These are phyloP conservation scores for Pagrus major DNA, from an alignment of 2,113 vertebrate species.

Conservation along the genomic window DNA sequence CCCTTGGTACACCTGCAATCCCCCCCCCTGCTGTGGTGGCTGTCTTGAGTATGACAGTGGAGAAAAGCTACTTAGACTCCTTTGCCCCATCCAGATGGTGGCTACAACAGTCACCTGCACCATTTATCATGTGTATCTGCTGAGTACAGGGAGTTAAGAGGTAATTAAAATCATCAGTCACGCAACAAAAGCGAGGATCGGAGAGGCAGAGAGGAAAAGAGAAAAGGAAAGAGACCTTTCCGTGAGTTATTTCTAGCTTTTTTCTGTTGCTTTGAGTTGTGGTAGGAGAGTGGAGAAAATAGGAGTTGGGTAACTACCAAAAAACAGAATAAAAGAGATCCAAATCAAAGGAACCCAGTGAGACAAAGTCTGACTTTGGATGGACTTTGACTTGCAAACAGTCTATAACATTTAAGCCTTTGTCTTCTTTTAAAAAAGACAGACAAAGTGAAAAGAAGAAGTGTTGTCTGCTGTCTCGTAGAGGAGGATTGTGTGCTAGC, in stretches of 20 bases:
- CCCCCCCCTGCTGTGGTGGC: slow-evolving; percentile 63
- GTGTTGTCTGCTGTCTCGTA: slow-evolving; percentile 37
- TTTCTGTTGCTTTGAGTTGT: slow-evolving; percentile 19
- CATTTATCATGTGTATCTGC: slow-evolving; percentile 82
- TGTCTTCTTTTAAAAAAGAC: slow-evolving; percentile 44
- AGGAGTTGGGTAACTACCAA: neutral
- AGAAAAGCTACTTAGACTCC: slow-evolving; percentile 60
- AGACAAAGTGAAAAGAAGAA: slow-evolving; percentile 39
- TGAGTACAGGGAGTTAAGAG: slow-evolving; percentile 77
- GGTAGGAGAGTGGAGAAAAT: slow-evolving; percentile 6
- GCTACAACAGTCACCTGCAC: slow-evolving; percentile 57
- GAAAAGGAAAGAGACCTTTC: slow-evolving; percentile 34
- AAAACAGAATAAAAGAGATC: neutral
- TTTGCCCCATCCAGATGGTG: slow-evolving; percentile 75
- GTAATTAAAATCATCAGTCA: slow-evolving; percentile 83
- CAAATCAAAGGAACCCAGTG: slow-evolving; percentile 22
- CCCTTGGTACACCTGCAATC: slow-evolving; percentile 66
- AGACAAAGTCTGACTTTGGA: slow-evolving; percentile 52
- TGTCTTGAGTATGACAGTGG: slow-evolving; percentile 68
- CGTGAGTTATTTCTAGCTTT: slow-evolving; percentile 23
- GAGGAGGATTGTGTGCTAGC: slow-evolving; percentile 49
- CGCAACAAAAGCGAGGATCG: slow-evolving; percentile 69
- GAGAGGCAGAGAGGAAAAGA: slow-evolving; percentile 27
- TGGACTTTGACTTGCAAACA: slow-evolving; percentile 45
- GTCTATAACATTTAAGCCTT: slow-evolving; percentile 43